Percentiles rank a stretch among this genome's conserved stretches.
phyloP scores from a whole-genome alignment of 1,140 invertebrate species.

The Streblospio benedicti region DNA sequence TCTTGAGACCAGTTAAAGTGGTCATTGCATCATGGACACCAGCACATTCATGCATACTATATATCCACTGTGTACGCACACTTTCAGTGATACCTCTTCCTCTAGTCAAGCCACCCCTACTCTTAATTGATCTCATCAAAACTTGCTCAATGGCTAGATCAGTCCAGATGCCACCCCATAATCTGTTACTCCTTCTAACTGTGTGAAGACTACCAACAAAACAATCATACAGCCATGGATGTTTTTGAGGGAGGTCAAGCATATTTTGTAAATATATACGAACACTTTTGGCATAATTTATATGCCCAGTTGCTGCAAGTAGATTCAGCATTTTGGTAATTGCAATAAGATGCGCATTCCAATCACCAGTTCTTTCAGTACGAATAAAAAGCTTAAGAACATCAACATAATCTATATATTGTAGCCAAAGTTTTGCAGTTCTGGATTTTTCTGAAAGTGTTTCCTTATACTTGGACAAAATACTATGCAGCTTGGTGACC shows the following conservation, averaged over 20 bases:
- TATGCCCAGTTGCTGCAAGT: background rate
- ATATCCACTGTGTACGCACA: background rate
- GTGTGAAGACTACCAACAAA: background rate
- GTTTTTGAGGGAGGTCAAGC: background rate
- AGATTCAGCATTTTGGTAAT: background rate
- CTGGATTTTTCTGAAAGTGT: no score
- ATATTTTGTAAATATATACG: background rate
- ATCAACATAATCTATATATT: constrained; percentile 22
- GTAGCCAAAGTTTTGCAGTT: constrained; percentile 24
- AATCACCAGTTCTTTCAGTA: constrained; percentile 39
- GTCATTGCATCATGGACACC: background rate
- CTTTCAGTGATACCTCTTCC: constrained; percentile 1
- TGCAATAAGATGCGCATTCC: constrained; percentile 26
- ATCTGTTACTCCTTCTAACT: background rate
- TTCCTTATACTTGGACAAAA: no score
- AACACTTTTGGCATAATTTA: background rate
- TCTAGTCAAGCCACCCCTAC: background rate
- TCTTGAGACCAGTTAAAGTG: background rate
- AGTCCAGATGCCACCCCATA: background rate
- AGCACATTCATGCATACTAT: background rate
- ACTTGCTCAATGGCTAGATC: constrained; percentile 1
- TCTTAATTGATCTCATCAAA: background rate
- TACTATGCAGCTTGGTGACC: no score
- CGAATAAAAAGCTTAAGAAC: constrained; percentile 40
- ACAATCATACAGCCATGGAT: background rate